These are phyloP conservation scores for Branchellion lobata DNA, from an alignment of 2,888 invertebrate species.

Conservation along the genomic window DNA sequence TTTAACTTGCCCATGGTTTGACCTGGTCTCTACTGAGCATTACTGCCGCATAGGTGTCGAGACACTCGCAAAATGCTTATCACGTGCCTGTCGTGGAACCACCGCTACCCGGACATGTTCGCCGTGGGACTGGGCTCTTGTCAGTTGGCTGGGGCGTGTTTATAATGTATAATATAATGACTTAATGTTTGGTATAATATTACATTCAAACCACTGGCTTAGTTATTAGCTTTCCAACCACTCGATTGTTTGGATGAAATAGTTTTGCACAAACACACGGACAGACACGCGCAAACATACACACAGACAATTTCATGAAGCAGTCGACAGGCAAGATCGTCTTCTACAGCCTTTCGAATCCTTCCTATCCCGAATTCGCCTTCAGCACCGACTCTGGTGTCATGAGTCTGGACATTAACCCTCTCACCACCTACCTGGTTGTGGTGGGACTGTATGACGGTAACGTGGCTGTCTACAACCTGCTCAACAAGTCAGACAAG, in stretches of 20 bases:
- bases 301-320: conserved; percentile 81
- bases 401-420: conserved; percentile 83
- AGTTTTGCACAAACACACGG: too few species aligned
- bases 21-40: too few species aligned
- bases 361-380: conserved; percentile 85
- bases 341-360: conserved; percentile 87
- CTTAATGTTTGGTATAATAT: too few species aligned
- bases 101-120: conserved; percentile 84
- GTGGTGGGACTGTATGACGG: conserved; percentile 80
- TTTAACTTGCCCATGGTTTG: too few species aligned
- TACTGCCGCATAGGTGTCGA: conserved; percentile 67
- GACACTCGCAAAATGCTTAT: conserved; percentile 81
- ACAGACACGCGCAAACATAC: too few species aligned
- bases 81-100: conserved; percentile 84
- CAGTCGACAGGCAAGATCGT: conserved; percentile 77
- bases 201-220: too few species aligned
- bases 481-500: conserved; percentile 66
- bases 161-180: too few species aligned
- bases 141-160: conserved; percentile 66
- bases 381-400: conserved; percentile 80
- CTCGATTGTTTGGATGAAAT: too few species aligned
- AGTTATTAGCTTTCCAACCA: too few species aligned
- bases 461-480: conserved; percentile 85
- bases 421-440: conserved; percentile 73
- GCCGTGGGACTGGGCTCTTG: conserved; percentile 87